phyloP scores from a whole-genome alignment of 2,113 vertebrate species.

The Lathamus discolor region DNA sequence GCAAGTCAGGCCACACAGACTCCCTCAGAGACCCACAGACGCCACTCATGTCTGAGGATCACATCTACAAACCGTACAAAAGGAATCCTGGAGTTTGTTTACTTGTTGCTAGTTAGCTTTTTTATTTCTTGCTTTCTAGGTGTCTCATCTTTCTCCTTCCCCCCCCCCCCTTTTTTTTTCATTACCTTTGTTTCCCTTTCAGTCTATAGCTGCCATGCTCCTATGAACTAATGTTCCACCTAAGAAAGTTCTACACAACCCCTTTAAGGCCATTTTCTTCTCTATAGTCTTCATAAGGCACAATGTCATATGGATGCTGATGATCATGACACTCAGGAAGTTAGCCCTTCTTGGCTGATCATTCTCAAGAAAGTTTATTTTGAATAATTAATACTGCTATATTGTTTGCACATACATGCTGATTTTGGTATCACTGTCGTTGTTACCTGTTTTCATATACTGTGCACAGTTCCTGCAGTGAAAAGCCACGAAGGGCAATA shows the following conservation, averaged over 20 bases:
- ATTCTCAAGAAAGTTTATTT: not conserved
- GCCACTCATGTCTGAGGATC: not conserved
- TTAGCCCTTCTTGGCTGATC: not conserved
- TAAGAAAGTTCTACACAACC: not conserved
- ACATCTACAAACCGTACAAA: not conserved
- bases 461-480: not conserved
- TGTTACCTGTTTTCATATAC: not conserved
- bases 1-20: not conserved
- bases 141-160: not conserved
- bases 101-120: not conserved
- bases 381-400: not conserved
- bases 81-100: not conserved
- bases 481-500: accelerated
- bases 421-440: not conserved
- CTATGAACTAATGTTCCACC: not conserved
- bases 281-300: not conserved
- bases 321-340: accelerated
- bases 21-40: not conserved
- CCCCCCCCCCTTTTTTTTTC: too few species aligned
- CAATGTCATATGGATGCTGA: accelerated
- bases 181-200: not conserved
- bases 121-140: not conserved
- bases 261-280: not conserved
- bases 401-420: not conserved
- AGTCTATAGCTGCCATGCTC: not conserved